Evolutionary conservation across 2,797 vertebrate species (phyloP), one percentile per base, ranked within the genome.

Genomic region (Lophius americanus): DNA sequence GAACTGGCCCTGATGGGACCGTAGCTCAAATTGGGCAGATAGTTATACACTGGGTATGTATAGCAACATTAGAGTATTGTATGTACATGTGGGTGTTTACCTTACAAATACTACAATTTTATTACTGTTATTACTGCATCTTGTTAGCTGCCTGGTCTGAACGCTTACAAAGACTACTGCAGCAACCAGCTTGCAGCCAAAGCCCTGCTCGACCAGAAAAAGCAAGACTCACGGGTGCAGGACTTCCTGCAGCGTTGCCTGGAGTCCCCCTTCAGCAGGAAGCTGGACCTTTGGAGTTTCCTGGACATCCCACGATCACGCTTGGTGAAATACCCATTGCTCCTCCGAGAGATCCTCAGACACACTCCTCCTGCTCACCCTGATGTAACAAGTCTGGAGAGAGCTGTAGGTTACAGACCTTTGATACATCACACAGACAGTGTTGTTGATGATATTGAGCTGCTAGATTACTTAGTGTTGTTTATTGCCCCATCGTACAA

Each of bases 201-300:
- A 85, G 96, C 96, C 0, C 94, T 99, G 54, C 92, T 98, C 52
- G 96, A 98, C 79, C 96, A 96, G 90, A 98, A 98, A 78, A 98
- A 99, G 68, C 96, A 97, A 77, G 96, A 98, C 85, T 90, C 76
- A 3, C 93, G 95, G 8, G 97, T 98, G 5, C 96, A 98, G 76
- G 98, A 99, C 88, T 99, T 99, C 88, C 93, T 98, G 53, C 96
- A 98, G 87, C 94, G 96, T 48, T 99, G 97, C 73, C 92, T 98
- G 0, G 98, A 99, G 86, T 99, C 98, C 0, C 97, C 98, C 9
- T 99, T 99, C 91, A 98, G 96, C 92, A 94, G 97, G 75, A 99
- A 98, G 86, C 85, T 99, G 38, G 98, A 99, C 84, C 95, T 99
- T 0, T 99, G 98, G 97, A 98, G 96, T 89, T 99, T 99, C 89